Base-by-base conservation (phyloP, 2,797 vertebrate genomes). In the Rhabdophis nuchalis region DNA sequence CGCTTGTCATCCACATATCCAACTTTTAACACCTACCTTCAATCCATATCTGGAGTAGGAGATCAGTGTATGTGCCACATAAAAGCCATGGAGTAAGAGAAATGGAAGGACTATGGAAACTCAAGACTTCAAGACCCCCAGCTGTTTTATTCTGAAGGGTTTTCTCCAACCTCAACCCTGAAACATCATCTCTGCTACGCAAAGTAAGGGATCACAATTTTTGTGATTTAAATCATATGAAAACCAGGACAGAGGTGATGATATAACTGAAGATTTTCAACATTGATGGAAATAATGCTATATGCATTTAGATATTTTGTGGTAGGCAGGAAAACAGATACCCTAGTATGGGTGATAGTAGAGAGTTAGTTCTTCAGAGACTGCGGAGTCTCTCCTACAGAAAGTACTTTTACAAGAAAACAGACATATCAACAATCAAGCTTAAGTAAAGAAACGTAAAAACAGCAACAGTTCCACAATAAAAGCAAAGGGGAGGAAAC, bases 311-410 rank as follows among this genome's bases (percentile, higher is more conserved):
- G 46, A 54, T 41, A 27, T 52, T 52, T 61, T 60, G 57, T 4
- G 50, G 36, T 54, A 68, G 6, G n/a, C 54, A 64, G 68, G n/a
- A 53, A 90, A 82, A 90, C 9, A 58, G 54, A 53, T 64, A 61
- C n/a, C 52, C 29, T 61, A 85, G 13, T 87, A 54, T 54, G 88
- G 23, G 7, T 46, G 58, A 68, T 46, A 8, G 56, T 46, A 88
- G 41, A 72, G 29, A 85, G 93, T 77, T 91, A 85, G 93, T 77
- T 91, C 94, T 93, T 93, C 89, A 72, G 18, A 89, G n/a, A 16
- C 23, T 90, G 46, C 64, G 12, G 64, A 85, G 32, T 91, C 57
- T 89, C 29, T 92, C 95, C 92, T 94, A 64, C 54, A 91, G 88
- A 88, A 88, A 93, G 90, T 85, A 93, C 50, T 93, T 86, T 27